Conservation (phyloP, 1,140 invertebrate species). For the Atta cephalotes region DNA sequence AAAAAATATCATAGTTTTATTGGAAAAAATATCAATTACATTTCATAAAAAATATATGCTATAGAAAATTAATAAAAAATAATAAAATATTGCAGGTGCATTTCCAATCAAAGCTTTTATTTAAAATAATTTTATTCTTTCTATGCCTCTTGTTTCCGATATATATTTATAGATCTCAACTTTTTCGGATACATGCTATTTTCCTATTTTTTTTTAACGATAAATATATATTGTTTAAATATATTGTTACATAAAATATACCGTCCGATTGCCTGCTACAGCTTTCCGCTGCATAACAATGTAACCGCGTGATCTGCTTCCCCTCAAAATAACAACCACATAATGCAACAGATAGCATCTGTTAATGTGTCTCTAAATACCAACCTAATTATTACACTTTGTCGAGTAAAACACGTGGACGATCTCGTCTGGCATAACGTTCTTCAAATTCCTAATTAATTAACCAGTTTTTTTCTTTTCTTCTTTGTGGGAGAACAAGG, state of each 20-base stretch:
- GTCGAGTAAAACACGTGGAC: background rate
- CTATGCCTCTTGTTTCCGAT: background rate
- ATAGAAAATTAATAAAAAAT: background rate
- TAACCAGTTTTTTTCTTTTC: slow-evolving; percentile 1
- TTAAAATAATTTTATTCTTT: background rate
- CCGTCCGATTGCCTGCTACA: slow-evolving; percentile 14
- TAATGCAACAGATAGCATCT: slow-evolving; percentile 57
- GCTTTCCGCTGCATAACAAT: slow-evolving; percentile 61
- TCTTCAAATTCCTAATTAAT: slow-evolving; percentile 48
- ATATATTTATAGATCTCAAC: background rate
- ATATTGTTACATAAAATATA: background rate
- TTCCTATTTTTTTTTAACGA: too few relatives aligned
- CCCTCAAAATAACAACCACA: slow-evolving; percentile 45
- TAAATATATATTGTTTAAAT: background rate
- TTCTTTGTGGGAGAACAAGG: background rate
- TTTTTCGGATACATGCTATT: background rate
- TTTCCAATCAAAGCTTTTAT: background rate
- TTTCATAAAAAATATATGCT: background rate
- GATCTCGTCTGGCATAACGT: background rate
- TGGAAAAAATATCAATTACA: background rate
- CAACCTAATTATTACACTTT: slow-evolving; percentile 33
- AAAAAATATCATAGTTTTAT: background rate
- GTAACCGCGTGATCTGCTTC: slow-evolving; percentile 52
- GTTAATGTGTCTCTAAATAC: slow-evolving; percentile 51
- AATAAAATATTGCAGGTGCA: background rate